Percentiles rank a stretch among this genome's conserved stretches.
These are phyloP conservation scores for Octodonta nipae DNA, from an alignment of 2,888 invertebrate species.

Conservation along the genomic window DNA sequence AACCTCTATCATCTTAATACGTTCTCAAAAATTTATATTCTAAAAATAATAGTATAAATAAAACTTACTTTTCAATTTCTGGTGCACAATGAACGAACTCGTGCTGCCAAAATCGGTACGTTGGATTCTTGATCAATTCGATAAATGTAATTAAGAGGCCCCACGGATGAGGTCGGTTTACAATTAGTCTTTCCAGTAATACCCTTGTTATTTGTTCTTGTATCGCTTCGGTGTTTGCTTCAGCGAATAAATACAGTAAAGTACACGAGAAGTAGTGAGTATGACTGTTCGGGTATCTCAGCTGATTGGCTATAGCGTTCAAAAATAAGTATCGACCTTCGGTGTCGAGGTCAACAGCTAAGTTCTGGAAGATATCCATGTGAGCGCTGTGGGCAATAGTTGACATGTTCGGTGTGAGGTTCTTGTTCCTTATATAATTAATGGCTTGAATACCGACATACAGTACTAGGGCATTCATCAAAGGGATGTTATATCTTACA, in stretches of 20 bases:
- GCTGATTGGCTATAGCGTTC: slow-evolving; percentile 96
- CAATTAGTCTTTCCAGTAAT: slow-evolving; percentile 88
- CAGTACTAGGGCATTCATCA: slow-evolving; percentile 93
- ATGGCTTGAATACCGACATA: slow-evolving; percentile 98
- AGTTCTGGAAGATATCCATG: slow-evolving; percentile 99
- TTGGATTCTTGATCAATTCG: slow-evolving; percentile 95
- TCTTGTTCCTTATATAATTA: slow-evolving; percentile 75
- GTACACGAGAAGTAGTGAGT: slow-evolving; percentile 99
- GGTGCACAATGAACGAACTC: slow-evolving; percentile 99
- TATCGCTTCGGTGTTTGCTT: slow-evolving; percentile 92
- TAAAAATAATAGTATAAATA: too few relatives aligned
- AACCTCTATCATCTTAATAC: too few relatives aligned
- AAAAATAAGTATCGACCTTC: slow-evolving; percentile 96
- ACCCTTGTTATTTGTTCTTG: slow-evolving; percentile 98
- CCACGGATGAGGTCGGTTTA: slow-evolving; percentile 98
- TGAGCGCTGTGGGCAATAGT: slow-evolving; percentile 98
- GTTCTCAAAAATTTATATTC: too few relatives aligned
- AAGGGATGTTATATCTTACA: slow-evolving; percentile 76
- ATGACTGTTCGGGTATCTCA: slow-evolving; percentile 98
- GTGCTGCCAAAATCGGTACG: slow-evolving; percentile 97
- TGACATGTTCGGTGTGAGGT: slow-evolving; percentile 85
- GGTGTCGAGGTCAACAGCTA: slow-evolving; percentile 93
- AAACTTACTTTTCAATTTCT: slow-evolving; percentile 92
- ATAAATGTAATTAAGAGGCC: slow-evolving; percentile 96
- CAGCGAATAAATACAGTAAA: slow-evolving; percentile 89